Base-by-base conservation (phyloP, 2,888 invertebrate species). In the Isotomurus palustris region DNA sequence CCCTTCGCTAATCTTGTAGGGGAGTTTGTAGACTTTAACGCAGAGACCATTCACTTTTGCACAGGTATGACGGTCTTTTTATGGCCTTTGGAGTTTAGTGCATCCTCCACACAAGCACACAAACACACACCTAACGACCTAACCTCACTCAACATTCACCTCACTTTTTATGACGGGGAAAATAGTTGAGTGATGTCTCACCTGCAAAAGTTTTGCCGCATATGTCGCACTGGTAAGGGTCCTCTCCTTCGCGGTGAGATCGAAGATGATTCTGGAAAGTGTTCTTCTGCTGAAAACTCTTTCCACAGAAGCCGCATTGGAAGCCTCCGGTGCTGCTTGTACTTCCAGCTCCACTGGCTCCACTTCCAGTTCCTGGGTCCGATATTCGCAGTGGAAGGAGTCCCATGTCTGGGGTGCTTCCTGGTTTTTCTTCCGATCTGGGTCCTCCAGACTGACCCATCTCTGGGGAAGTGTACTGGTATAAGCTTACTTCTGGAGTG, bases 141-240 rank as follows among this genome's bases (percentile, higher is more conserved):
- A n/a, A n/a, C n/a, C n/a, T n/a, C n/a, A n/a, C n/a, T n/a, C n/a
- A n/a, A n/a, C n/a, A n/a, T n/a, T n/a, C n/a, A n/a, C n/a, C n/a
- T n/a, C n/a, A n/a, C n/a, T n/a, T n/a, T n/a, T n/a, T n/a, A n/a
- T n/a, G n/a, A n/a, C n/a, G n/a, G n/a, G n/a, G n/a, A n/a, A n/a
- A n/a, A n/a, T n/a, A n/a, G n/a, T n/a, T n/a, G n/a, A n/a, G n/a
- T n/a, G n/a, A n/a, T n/a, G n/a, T 41, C 50, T 55, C 56, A 70
- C 70, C 70, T 61, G 91, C 89, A 75, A 91, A 92, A 14, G 90
- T 90, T 76, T 91, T 91, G 71, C 88, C 84, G 76, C 91, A 92
- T 69, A 90, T 89, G 76, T 91, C 88, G 77, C 91, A 91, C 66
- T 86, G 84, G 77, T 91, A 91, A 22, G 89, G 88, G 77, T 90